Evolutionary conservation across 2,113 vertebrate genomes (phyloP), one percentile per base, ranked within the genome.

Genomic region (Microtus richardsoni): DNA sequence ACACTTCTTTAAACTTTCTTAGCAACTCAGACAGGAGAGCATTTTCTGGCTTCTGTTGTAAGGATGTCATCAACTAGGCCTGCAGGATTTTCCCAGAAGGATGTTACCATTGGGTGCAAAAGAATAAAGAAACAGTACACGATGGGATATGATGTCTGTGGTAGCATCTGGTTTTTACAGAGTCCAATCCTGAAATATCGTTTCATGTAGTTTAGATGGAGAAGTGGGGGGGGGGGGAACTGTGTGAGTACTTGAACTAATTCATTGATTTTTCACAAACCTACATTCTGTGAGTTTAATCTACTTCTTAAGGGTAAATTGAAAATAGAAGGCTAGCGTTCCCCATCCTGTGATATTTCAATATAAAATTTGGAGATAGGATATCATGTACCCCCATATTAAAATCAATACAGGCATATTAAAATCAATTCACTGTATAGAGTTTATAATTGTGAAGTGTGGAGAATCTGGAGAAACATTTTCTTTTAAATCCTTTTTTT

Each of bases 81-180:
- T 83, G 24, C 49, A 87, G 82, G 68, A 54, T n/a, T 75, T 96
- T 91, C 78, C 62, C 78, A 74, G 14, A 26, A 90, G 16, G n/a
- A 66, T 84, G 14, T 22, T 41, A 88, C 39, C 33, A 88, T 88
- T 91, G 58, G 87, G 39, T 26, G 12, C 11, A 70, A 36, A 36
- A 30, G 26, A 44, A 60, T 49, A 84, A 47, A 68, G 68, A 93
- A 86, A 74, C 78, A 86, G 58, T 54, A 75, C 2, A 9, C 11
- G 9, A n/a, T 77, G 28, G 19, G 60, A 49, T 68, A 30, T 54
- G 24, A 30, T 44, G 26, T 84, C 4, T 33, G 26, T 41, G 9
- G 60, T 41, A 5, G 41, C 22, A n/a, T 21, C 49, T 83, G 80
- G n/a, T 62, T 62, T 80, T 44, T 77, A 26, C 33, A 19, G 39